Evolutionary conservation across 2,797 vertebrate genomes (phyloP).

Genomic region (Oceanodroma leucorhoa): DNA sequence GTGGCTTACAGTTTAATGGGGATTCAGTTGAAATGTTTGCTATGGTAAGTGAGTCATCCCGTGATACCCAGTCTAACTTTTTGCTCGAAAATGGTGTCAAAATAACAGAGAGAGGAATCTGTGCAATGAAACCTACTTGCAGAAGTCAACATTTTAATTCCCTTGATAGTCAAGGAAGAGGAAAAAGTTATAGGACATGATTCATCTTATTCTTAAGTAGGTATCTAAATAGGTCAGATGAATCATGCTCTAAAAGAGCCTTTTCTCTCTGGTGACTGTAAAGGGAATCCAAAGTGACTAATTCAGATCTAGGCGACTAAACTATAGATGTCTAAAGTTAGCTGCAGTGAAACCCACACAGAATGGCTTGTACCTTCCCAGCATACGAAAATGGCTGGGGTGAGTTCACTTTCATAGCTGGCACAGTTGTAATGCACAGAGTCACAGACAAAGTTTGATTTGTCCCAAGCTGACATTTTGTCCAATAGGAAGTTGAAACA

Average conservation of each 20-base stretch:
- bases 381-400: background rate
- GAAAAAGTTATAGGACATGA: background rate
- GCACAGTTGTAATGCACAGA: background rate
- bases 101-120: background rate
- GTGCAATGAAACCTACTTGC: background rate
- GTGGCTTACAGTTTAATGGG: background rate
- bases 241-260: slow-evolving; percentile 23
- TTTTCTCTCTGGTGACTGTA: slow-evolving; percentile 31
- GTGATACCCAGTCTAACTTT: background rate
- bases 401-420: background rate
- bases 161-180: background rate
- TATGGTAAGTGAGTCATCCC: background rate
- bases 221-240: slow-evolving; percentile 53
- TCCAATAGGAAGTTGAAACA: background rate
- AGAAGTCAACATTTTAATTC: slow-evolving; percentile 20
- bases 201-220: slow-evolving; percentile 41
- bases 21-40: background rate
- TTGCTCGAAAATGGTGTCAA: background rate
- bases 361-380: background rate
- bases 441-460: background rate
- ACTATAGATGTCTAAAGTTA: slow-evolving; percentile 4
- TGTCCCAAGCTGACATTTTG: background rate
- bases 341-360: slow-evolving; percentile 22
- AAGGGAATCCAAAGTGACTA: slow-evolving; percentile 36
- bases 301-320: slow-evolving; percentile 23